Percentiles rank a stretch among this genome's conserved stretches.
phyloP scores from a whole-genome alignment of 2,888 invertebrate genomes.

The Dichetophora obliterata region DNA sequence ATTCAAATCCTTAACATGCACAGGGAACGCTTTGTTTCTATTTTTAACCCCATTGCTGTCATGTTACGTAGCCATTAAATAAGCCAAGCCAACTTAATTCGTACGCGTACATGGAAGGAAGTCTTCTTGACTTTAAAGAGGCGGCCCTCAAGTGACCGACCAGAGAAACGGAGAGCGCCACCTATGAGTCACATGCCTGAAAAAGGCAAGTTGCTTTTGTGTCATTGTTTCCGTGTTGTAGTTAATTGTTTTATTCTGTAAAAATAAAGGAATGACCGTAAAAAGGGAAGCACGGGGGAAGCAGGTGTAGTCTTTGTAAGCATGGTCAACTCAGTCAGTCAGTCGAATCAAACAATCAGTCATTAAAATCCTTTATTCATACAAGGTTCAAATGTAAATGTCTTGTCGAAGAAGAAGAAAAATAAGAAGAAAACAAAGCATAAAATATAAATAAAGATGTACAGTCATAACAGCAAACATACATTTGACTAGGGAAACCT shows the following conservation, averaged over 20 bases:
- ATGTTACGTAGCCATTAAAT: slow-evolving; percentile 3
- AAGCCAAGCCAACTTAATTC: neutral
- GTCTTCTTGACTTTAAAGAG: neutral
- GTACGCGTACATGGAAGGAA: neutral
- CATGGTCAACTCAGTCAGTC: neutral
- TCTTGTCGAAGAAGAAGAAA: neutral
- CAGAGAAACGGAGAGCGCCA: too few relatives aligned
- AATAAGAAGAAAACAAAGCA: neutral
- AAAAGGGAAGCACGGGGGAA: neutral
- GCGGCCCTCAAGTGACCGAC: too few relatives aligned
- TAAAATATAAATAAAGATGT: neutral
- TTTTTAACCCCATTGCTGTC: slow-evolving; percentile 13
- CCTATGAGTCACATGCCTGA: too few relatives aligned
- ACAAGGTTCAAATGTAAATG: neutral
- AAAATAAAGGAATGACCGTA: too few relatives aligned
- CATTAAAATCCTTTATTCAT: slow-evolving; percentile 5
- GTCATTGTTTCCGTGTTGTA: neutral
- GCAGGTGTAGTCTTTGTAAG: neutral
- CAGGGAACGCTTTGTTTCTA: neutral
- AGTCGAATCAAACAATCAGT: slow-evolving; percentile 3
- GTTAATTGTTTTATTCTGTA: neutral
- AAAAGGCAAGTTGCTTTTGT: too few relatives aligned
- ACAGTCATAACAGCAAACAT: neutral
- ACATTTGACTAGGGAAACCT: neutral
- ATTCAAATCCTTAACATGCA: neutral